Evolutionary conservation across 2,888 invertebrate genomes (phyloP), one percentile per base, ranked within the genome.

Genomic region (Trichopria drosophilae): DNA sequence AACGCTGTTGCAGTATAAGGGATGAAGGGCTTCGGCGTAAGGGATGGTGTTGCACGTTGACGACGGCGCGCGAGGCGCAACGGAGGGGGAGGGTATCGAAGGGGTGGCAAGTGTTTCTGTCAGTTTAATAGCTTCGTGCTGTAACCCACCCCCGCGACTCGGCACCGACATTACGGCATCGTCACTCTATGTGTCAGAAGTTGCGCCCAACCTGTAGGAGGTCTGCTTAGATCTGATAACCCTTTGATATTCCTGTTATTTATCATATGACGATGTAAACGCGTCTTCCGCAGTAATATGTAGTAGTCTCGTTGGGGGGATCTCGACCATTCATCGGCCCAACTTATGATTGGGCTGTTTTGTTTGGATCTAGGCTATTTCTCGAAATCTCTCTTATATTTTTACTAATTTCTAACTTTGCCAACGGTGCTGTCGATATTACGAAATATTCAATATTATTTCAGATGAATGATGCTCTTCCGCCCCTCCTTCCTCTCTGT

Each of bases 81-180:
- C 55, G 43, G 47, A 53, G 36, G 10, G 52, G 47, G 55, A 55
- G 34, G 48, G 24, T 20, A 50, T 63, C 62, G 63, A 62, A 62
- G 69, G 74, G 73, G 69, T 71, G 73, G 74, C 74, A 74, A 74
- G 74, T 74, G 74, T 75, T 73, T 75, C 75, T 75, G 75, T 75
- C 75, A 75, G 75, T 75, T 75, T 75, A 75, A 75, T 75, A 74
- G 75, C 73, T 73, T 73, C 71, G 70, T 70, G 67, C 69, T 65
- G 65, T 57, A 56, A 52, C 66, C 47, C 53, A 52, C 53, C 53
- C 54, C 47, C 47, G 44, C 36, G 37, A 45, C 26, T 31, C 28
- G 9, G 7, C 44, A 18, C 60, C 68, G 67, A 65, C 68, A 63
- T 69, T 68, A 71, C 71, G 65, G 68, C 71, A 65, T 72, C 72